Percentiles rank a stretch among this genome's conserved stretches.
These are phyloP conservation scores for Arothron firmamentum DNA, from an alignment of 2,113 vertebrate genomes.

Conservation along the genomic window DNA sequence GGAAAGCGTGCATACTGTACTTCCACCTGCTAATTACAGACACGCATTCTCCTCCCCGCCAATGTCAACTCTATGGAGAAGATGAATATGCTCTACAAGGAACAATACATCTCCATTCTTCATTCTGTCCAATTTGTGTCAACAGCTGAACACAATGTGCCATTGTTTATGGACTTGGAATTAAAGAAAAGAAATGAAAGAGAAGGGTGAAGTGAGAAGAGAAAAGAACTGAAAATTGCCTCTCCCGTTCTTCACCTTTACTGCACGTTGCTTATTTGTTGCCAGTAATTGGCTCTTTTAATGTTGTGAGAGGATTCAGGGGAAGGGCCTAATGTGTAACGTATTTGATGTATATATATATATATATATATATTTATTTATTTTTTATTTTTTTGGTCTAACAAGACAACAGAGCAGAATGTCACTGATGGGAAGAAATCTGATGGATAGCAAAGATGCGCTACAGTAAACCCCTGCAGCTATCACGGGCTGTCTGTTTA, in stretches of 20 bases:
- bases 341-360: background rate
- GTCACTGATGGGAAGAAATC: constrained; percentile 6
- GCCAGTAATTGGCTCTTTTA: constrained; percentile 56
- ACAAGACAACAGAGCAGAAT: constrained; percentile 22
- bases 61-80: constrained; percentile 51
- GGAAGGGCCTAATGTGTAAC: constrained; percentile 23
- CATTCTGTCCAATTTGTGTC: constrained; percentile 58
- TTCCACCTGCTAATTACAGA: constrained; percentile 57
- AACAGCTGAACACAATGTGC: constrained; percentile 52
- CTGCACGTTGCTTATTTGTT: constrained; percentile 56
- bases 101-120: constrained; percentile 59
- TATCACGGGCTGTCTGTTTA: background rate
- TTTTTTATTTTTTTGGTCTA: constrained; percentile 6
- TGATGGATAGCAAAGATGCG: constrained; percentile 11
- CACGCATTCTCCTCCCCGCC: constrained; percentile 31
- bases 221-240: constrained; percentile 49
- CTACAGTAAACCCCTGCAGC: background rate
- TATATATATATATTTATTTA: background rate
- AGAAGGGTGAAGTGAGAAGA: constrained; percentile 32
- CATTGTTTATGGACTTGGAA: constrained; percentile 52
- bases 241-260: constrained; percentile 51
- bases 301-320: constrained; percentile 44
- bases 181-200: constrained; percentile 40
- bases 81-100: constrained; percentile 56
- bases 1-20: constrained; percentile 17